These are phyloP conservation scores for Trematocara unimaculatum DNA, from an alignment of 2,113 vertebrate genomes.

Conservation along the genomic window DNA sequence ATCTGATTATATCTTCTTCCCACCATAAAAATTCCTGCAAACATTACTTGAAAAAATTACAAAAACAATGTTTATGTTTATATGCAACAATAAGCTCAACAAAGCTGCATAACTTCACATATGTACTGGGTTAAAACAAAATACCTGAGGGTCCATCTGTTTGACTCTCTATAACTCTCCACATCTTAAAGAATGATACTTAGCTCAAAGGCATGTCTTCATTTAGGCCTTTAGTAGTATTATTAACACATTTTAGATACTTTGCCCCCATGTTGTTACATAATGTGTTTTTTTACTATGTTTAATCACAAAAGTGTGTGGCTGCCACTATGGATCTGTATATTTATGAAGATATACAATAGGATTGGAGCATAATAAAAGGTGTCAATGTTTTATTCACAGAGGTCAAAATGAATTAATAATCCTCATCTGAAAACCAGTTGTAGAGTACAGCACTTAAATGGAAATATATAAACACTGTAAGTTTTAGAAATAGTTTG, in stretches of 20 bases:
- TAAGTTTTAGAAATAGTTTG: neutral
- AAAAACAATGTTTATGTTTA: neutral
- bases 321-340: neutral
- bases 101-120: neutral
- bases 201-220: neutral
- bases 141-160: fast-evolving
- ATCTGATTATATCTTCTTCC: neutral
- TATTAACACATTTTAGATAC: neutral
- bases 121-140: neutral
- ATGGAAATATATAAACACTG: fast-evolving
- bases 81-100: neutral
- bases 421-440: fast-evolving
- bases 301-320: fast-evolving
- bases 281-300: neutral
- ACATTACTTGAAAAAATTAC: neutral
- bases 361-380: neutral
- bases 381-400: fast-evolving
- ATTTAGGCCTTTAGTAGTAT: neutral
- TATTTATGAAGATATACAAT: fast-evolving
- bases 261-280: neutral
- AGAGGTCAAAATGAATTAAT: neutral
- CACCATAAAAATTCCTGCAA: neutral
- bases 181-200: neutral
- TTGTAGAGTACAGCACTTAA: neutral
- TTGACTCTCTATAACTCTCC: neutral